Evolutionary conservation across 2,113 vertebrate genomes (phyloP).

Genomic region (Spheniscus mendiculus): DNA sequence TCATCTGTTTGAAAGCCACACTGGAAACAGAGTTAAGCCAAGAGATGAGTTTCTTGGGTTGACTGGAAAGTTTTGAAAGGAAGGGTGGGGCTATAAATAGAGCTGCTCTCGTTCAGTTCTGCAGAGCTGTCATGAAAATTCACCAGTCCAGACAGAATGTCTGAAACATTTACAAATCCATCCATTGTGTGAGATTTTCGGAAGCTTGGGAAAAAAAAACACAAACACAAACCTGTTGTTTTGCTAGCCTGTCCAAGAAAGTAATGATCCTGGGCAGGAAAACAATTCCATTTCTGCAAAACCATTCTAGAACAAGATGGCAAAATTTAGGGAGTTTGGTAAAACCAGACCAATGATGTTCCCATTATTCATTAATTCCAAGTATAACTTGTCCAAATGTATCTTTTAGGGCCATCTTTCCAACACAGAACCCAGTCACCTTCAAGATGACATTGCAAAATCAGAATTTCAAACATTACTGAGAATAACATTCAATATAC

Average conservation of each 20-base stretch:
- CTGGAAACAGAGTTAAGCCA: conserved; percentile 39
- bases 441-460: background rate
- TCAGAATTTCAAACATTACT: background rate
- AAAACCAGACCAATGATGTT: background rate
- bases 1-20: conserved; percentile 54
- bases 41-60: conserved; percentile 53
- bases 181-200: background rate
- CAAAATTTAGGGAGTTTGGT: background rate
- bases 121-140: conserved; percentile 46
- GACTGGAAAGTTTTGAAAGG: conserved; percentile 64
- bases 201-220: background rate
- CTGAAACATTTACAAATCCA: conserved; percentile 37
- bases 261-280: background rate
- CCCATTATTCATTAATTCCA: background rate
- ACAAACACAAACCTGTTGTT: background rate
- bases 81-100: conserved; percentile 60
- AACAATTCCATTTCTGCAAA: conserved; percentile 23
- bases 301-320: background rate
- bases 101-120: conserved; percentile 2
- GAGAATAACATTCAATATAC: background rate
- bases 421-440: background rate
- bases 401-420: background rate
- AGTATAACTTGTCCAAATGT: background rate
- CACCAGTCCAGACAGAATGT: conserved; percentile 46
- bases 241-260: conserved; percentile 14